A percentile compares a stretch with the other conserved stretches of the same genome.
Conservation (phyloP, 1,140 invertebrate genomes). For the Vollenhovia emeryi region DNA sequence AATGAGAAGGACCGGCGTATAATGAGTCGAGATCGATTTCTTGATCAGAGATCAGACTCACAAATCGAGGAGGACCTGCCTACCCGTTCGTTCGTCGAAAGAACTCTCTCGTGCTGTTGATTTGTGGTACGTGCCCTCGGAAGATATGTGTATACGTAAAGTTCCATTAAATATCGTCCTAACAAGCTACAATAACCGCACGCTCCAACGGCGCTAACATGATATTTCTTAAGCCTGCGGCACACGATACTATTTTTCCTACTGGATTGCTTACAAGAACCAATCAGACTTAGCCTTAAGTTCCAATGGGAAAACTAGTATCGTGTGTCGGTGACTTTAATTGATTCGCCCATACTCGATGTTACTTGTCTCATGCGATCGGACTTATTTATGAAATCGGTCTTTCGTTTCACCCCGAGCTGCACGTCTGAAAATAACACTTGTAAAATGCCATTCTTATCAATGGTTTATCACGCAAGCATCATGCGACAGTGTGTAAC, state of each 20-base stretch:
- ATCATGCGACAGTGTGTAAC: background rate
- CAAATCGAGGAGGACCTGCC: constrained; percentile 59
- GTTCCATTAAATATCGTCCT: background rate
- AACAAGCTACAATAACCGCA: background rate
- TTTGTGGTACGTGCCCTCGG: constrained; percentile 17
- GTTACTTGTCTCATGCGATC: background rate
- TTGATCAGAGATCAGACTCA: constrained; percentile 68
- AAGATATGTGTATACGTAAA: background rate
- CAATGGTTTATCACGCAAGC: background rate
- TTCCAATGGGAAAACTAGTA: no score
- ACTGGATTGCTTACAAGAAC: no score
- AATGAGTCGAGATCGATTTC: constrained; percentile 71
- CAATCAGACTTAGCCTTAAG: no score
- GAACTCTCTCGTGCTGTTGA: constrained; percentile 8
- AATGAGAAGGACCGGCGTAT: constrained; percentile 67
- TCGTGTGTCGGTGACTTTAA: no score
- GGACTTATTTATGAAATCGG: constrained; percentile 11
- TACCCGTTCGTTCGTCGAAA: constrained; percentile 70
- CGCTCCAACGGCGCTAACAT: background rate
- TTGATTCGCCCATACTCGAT: background rate
- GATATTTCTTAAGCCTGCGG: constrained; percentile 16
- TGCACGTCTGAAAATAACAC: background rate
- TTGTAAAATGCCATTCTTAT: constrained; percentile 2
- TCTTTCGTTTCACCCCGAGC: background rate
- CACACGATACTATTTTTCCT: no score